These are phyloP conservation scores for Oreochromis grahami DNA, from an alignment of 2,797 vertebrate species.

Conservation along the genomic window DNA sequence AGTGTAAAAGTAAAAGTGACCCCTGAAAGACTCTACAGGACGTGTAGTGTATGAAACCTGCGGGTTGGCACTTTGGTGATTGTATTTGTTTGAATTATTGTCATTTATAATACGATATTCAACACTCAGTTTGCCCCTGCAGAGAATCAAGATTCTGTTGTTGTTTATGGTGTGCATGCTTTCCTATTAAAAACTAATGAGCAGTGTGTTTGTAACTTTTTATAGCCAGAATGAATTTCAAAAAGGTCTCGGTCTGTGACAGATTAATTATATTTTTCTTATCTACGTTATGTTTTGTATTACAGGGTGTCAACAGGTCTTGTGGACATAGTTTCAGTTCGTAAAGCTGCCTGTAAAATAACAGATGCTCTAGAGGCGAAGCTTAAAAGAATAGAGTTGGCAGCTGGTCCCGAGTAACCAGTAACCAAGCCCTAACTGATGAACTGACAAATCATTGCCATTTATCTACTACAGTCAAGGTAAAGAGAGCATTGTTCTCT, in stretches of 20 bases:
- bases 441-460: background rate
- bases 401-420: background rate
- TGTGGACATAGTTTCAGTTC: background rate
- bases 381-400: background rate
- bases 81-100: background rate
- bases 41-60: background rate
- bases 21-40: background rate
- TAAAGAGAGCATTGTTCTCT: background rate
- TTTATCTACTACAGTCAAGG: background rate
- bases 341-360: background rate
- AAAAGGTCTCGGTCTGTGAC: background rate
- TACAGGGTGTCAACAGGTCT: background rate
- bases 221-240: background rate
- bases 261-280: background rate
- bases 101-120: background rate
- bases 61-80: background rate
- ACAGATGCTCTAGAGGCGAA: background rate
- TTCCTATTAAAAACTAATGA: background rate
- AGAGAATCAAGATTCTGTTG: background rate
- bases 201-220: background rate
- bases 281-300: background rate
- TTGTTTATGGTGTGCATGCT: background rate
- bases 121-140: background rate
- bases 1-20: background rate
- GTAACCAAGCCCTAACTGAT: background rate